phyloP scores from a whole-genome alignment of 2,797 vertebrate genomes.

The Lepus oiostolus region DNA sequence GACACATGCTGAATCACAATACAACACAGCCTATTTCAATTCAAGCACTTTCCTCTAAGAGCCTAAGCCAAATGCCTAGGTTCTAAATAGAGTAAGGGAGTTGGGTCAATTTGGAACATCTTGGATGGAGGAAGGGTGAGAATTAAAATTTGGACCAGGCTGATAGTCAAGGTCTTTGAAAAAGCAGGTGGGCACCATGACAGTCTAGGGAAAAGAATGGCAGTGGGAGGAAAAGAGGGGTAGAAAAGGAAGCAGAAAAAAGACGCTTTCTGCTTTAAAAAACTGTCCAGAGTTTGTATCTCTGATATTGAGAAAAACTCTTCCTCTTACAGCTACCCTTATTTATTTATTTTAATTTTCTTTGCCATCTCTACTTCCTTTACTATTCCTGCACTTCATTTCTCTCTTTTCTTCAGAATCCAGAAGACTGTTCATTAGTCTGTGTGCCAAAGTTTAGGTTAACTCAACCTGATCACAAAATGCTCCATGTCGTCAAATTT shows the following conservation, averaged over 20 bases:
- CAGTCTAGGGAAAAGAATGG: background rate
- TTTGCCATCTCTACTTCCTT: background rate
- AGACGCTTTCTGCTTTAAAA: background rate
- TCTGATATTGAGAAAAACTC: background rate
- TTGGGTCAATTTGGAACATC: too few relatives aligned
- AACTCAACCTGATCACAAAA: background rate
- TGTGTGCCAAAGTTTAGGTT: background rate
- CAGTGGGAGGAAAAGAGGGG: background rate
- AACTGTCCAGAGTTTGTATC: background rate
- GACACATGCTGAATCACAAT: background rate
- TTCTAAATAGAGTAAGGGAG: too few relatives aligned
- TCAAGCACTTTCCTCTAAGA: too few relatives aligned
- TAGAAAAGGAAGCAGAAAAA: background rate
- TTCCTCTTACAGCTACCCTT: background rate
- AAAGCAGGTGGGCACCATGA: background rate
- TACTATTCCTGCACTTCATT: background rate
- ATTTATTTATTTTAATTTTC: background rate
- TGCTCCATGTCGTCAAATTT: background rate
- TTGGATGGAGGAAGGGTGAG: background rate
- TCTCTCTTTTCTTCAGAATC: background rate
- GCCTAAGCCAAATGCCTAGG: too few relatives aligned
- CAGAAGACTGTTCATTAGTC: background rate
- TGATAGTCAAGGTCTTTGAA: background rate
- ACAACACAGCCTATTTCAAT: background rate
- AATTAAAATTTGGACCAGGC: conserved; percentile 8